Conservation (phyloP, 2,888 invertebrate species). For the Lycia hirtaria region DNA sequence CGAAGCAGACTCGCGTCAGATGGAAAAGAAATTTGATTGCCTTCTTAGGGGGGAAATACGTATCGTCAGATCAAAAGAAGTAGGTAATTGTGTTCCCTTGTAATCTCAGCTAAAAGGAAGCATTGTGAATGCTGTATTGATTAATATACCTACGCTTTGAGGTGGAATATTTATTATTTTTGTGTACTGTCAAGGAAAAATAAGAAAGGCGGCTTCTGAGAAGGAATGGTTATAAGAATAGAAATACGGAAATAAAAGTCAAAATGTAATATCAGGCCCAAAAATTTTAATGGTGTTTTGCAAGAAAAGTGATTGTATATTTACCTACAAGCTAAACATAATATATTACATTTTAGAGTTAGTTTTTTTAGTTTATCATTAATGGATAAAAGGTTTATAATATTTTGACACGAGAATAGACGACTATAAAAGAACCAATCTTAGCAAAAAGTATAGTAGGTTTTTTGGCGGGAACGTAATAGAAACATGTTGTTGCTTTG, state of each 20-base stretch:
- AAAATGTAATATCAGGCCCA: too few relatives aligned
- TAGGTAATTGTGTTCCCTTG: slow-evolving; percentile 42
- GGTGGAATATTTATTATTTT: slow-evolving; percentile 11
- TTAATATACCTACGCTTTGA: slow-evolving; percentile 31
- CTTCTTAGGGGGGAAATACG: slow-evolving; percentile 43
- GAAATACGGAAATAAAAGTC: neutral
- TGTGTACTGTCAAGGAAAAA: slow-evolving; percentile 2
- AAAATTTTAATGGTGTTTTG: too few relatives aligned
- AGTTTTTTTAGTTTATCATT: too few relatives aligned
- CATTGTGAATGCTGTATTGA: slow-evolving; percentile 41
- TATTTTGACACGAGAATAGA: too few relatives aligned
- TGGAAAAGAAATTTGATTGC: slow-evolving; percentile 45
- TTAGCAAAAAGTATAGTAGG: too few relatives aligned
- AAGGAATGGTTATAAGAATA: neutral
- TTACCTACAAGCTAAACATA: too few relatives aligned
- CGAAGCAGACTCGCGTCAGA: slow-evolving; percentile 35
- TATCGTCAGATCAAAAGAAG: slow-evolving; percentile 43
- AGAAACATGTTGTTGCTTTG: too few relatives aligned
- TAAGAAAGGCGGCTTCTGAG: slow-evolving; percentile 3
- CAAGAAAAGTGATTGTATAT: too few relatives aligned
- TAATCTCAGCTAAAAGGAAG: slow-evolving; percentile 43
- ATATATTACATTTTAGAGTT: too few relatives aligned
- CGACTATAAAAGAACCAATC: too few relatives aligned
- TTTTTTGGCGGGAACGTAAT: too few relatives aligned
- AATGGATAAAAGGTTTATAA: too few relatives aligned